Conservation (phyloP, 1,140 invertebrate species). For the Formica selysi region DNA sequence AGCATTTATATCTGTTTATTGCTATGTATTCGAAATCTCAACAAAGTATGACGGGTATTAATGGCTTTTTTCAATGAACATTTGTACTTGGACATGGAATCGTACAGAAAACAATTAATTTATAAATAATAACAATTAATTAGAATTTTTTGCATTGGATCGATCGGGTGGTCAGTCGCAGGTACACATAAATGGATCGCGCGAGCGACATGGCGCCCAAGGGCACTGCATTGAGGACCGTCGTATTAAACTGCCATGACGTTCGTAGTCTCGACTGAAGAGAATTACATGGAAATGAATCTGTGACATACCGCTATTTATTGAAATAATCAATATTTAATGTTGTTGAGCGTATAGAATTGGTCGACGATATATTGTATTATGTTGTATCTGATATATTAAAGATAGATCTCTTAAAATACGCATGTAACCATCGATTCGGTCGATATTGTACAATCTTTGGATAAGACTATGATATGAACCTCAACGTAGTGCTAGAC, state of each 20-base stretch:
- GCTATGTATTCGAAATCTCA: not conserved
- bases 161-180: constrained; percentile 34
- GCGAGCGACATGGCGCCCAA: constrained; percentile 43
- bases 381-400: constrained; percentile 12
- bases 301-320: constrained; percentile 29
- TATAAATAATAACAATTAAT: constrained; percentile 25
- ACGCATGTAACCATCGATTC: not conserved
- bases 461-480: not conserved
- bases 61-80: not conserved
- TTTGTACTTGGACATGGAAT: constrained; percentile 16
- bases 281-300: constrained; percentile 41
- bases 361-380: not conserved
- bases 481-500: not conserved
- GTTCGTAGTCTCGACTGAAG: constrained; percentile 30
- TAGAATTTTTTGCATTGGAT: constrained; percentile 30
- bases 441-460: not conserved
- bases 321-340: constrained; percentile 44
- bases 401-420: constrained; percentile 12
- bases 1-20: not conserved
- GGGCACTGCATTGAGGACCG: constrained; percentile 40
- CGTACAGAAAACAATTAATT: constrained; percentile 21
- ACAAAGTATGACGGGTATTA: not conserved
- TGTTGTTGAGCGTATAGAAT: constrained; percentile 11
- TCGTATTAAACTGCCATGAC: constrained; percentile 48
- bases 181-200: constrained; percentile 30